Base-by-base conservation (phyloP, 2,888 invertebrate genomes). In the Nipponacmea schrenckii region DNA sequence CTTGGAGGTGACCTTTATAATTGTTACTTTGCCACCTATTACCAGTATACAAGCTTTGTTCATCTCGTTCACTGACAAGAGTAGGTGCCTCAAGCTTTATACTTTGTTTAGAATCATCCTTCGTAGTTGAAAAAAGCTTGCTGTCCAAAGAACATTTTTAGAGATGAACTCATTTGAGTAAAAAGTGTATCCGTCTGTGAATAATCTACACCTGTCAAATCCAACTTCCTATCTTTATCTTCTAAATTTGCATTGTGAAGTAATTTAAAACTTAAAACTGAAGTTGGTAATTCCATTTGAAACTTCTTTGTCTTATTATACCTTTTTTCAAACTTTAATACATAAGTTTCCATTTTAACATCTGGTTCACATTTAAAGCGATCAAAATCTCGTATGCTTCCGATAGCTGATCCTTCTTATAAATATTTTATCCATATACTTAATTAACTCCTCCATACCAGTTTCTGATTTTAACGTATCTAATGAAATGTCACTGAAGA, bases 1-100 rank as follows among this genome's bases (percentile, higher is more conserved):
- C 68, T 71, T 5, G 67, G 26, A 15, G 68, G 67, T 20, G 68
- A 62, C 20, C 62, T 56, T 44, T 67, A 50, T 7, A 5, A 50
- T 50, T 50, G 50, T 50, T 15, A n/a, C 50, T 50, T 50, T 17
- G 20, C 50, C 50, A 50, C 50, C 50, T 50, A 50, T 50, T 50
- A 50, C 50, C 50, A 50, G 50, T 50, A 7, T n/a, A n/a, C 12
- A n/a, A 50, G 15, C 17, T 50, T 15, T 50, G n/a, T 50, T 50
- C 50, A n/a, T 50, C 50, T 17, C 50, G 15, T n/a, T 50, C 50
- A 50, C n/a, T 50, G 15, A 50, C 17, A 50, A 15, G 15, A 1
- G 50, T 20, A n/a, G 50, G 20, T 20, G 50, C 17, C 50, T 50
- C n/a, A 17, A 50, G 0, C 20, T 50, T 50, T n/a, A 50, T 15